Base-by-base conservation (phyloP, 2,113 vertebrate species). In the Tinamus guttatus region DNA sequence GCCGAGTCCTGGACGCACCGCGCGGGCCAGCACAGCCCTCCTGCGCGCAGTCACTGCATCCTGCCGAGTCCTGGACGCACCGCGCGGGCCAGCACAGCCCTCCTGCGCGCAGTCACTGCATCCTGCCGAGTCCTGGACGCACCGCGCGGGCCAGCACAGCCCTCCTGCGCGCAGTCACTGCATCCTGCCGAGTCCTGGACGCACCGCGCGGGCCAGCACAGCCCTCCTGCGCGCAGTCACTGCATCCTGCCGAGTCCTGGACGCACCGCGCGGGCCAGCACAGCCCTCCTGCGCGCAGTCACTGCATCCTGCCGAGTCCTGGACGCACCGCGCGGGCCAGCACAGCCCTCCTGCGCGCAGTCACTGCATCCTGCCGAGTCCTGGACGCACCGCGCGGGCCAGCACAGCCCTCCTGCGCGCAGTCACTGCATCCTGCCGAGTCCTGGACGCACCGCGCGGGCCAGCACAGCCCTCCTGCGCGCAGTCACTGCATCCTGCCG, bases 181-280 rank as follows among this genome's bases (percentile, higher is more conserved):
- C n/a, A n/a, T n/a, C n/a, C n/a, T n/a, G n/a, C n/a, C n/a, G n/a
- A n/a, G n/a, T n/a, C n/a, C n/a, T 0, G 11, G 7, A 30, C 5
- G 17, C 9, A 21, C 1, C 1, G 6, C 58, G 13, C 2, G 2
- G 5, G 0, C 7, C 32, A 36, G 0, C 0, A 0, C 0, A 4
- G 3, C 0, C 0, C 0, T 1, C 1, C 2, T 0, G 0, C 9
- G n/a, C n/a, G n/a, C n/a, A n/a, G n/a, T n/a, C n/a, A n/a, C n/a
- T n/a, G n/a, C n/a, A n/a, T n/a, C n/a, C n/a, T n/a, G n/a, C n/a
- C n/a, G n/a, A n/a, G n/a, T n/a, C n/a, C n/a, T 0, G 11, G 7
- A 30, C 5, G 17, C 9, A 21, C 1, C 1, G 6, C 58, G 13
- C 2, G 2, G 5, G 0, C 7, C 32, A 36, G 0, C 0, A 0